Evolutionary conservation across 2,113 vertebrate species (phyloP).

Genomic region (Verasper variegatus): DNA sequence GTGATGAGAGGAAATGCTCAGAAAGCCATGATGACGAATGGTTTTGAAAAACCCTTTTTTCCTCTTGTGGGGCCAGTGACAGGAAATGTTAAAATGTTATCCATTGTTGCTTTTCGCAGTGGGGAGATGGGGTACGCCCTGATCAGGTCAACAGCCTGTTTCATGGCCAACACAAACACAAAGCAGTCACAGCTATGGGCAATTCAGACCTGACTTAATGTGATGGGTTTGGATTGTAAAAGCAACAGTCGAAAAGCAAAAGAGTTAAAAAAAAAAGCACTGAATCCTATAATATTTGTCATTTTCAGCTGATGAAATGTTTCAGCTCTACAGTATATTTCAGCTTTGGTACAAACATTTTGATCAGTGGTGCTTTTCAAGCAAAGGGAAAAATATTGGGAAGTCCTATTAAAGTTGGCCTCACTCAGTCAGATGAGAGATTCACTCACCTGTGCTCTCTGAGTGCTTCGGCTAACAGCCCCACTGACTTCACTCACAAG

Average conservation of each 20-base stretch:
- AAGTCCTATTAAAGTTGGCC: not conserved
- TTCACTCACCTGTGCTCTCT: slow-evolving; percentile 23
- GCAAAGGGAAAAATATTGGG: not conserved
- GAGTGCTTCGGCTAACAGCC: slow-evolving; percentile 26
- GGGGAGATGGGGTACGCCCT: not conserved
- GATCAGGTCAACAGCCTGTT: not conserved
- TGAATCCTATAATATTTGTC: not conserved
- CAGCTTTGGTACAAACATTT: not conserved
- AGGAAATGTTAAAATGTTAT: not conserved
- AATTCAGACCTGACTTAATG: no score
- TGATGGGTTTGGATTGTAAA: no score
- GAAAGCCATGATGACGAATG: not conserved
- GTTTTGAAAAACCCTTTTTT: not conserved
- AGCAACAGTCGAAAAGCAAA: not conserved
- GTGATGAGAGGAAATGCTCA: not conserved
- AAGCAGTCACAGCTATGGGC: not conserved
- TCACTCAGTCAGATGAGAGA: not conserved
- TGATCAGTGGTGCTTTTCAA: not conserved
- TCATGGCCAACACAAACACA: no score
- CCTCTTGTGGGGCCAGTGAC: not conserved
- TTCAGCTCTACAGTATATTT: not conserved
- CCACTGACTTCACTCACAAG: slow-evolving; percentile 14
- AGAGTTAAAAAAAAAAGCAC: no score
- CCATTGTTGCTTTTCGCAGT: not conserved
- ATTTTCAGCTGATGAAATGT: not conserved